phyloP scores from a whole-genome alignment of 2,797 vertebrate genomes.

The Protonibea diacanthus region DNA sequence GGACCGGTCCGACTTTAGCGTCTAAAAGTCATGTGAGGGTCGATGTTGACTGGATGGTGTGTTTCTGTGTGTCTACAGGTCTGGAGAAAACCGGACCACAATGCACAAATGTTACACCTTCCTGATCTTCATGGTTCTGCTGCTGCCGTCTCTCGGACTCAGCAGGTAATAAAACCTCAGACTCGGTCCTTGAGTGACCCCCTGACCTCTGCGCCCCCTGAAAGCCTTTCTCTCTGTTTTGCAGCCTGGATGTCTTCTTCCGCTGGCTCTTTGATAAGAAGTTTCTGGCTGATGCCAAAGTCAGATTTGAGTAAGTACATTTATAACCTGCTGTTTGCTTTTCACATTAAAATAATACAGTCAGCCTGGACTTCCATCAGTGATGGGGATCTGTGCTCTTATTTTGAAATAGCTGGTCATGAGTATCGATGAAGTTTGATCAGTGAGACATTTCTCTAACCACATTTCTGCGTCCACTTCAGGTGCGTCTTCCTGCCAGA shows the following conservation, averaged over 20 bases:
- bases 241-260: constrained; percentile 96
- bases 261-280: constrained; percentile 98
- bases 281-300: constrained; percentile 89
- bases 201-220: constrained; percentile 3
- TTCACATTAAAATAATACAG: not conserved
- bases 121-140: constrained; percentile 98
- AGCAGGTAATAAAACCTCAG: constrained; percentile 87
- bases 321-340: no score
- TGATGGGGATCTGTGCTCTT: not conserved
- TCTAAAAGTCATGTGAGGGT: no score
- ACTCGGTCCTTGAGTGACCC: not conserved
- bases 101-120: constrained; percentile 99
- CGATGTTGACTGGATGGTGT: no score
- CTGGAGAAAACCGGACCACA: constrained; percentile 95
- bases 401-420: not conserved
- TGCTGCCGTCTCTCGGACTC: constrained; percentile 94
- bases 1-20: no score
- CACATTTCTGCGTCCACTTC: not conserved
- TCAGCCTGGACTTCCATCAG: not conserved
- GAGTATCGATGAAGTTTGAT: not conserved
- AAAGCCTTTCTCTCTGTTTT: constrained; percentile 18
- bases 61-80: constrained; percentile 79
- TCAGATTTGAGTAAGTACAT: constrained; percentile 95
- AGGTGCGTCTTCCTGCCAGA: constrained; percentile 98
- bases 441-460: not conserved